A percentile compares a stretch with the other conserved stretches of the same genome.
phyloP scores from a whole-genome alignment of 2,888 invertebrate genomes.

The Lamellibrachia columna region DNA sequence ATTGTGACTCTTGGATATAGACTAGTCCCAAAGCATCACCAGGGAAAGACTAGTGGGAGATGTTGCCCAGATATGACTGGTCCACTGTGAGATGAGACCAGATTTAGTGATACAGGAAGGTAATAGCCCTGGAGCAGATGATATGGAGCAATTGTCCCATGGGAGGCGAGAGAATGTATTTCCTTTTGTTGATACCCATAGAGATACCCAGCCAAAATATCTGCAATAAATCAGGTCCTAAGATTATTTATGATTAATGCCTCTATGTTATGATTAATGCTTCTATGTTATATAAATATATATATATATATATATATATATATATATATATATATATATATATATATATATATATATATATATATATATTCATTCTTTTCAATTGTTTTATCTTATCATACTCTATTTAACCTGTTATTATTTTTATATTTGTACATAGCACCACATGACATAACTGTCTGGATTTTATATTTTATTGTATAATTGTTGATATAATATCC shows the following conservation, averaged over 20 bases:
- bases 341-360: constrained; percentile 28
- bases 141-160: background rate
- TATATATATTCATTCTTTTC: constrained; percentile 21
- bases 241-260: no score
- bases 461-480: background rate
- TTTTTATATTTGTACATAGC: constrained; percentile 8
- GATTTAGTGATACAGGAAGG: background rate
- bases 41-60: background rate
- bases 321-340: constrained; percentile 20
- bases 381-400: no score
- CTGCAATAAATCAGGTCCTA: no score
- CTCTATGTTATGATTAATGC: background rate
- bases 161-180: no score
- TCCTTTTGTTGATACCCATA: no score
- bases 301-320: constrained; percentile 20
- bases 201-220: no score
- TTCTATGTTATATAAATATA: background rate
- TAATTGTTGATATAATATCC: background rate
- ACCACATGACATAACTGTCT: background rate
- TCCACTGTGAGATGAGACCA: background rate
- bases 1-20: background rate
- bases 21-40: background rate
- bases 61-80: background rate
- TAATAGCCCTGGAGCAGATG: background rate
- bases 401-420: background rate